Conservation (phyloP, 2,797 vertebrate genomes). For the Hemibagrus guttatus region DNA sequence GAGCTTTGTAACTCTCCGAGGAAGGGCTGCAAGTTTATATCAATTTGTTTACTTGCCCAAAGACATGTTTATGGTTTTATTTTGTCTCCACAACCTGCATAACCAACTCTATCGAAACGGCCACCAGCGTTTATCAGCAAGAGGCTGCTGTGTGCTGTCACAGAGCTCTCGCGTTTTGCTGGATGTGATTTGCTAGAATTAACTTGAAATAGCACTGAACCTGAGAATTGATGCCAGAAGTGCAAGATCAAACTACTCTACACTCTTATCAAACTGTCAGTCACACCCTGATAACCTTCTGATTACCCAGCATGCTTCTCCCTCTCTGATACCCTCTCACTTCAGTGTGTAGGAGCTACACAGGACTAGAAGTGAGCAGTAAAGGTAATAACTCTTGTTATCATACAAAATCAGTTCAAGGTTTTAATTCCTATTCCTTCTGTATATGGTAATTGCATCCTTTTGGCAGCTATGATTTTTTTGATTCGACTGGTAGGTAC, state of each 20-base stretch:
- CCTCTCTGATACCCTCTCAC: constrained; percentile 6
- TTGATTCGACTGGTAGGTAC: background rate
- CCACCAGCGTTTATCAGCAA: constrained; percentile 1
- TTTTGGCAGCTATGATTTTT: background rate
- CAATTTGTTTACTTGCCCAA: background rate
- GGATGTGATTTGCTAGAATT: constrained; percentile 34
- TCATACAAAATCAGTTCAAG: constrained; percentile 8
- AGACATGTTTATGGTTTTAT: background rate
- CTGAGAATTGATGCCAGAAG: constrained; percentile 35
- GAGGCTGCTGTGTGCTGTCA: background rate
- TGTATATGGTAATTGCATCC: background rate
- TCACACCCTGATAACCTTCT: constrained; percentile 33
- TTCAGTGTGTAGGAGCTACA: background rate
- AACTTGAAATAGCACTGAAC: constrained; percentile 31
- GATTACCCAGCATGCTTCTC: constrained; percentile 31
- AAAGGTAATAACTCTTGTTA: background rate
- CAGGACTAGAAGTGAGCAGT: background rate
- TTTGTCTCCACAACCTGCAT: background rate
- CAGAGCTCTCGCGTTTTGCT: constrained; percentile 11
- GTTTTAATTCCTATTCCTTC: background rate
- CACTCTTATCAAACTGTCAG: constrained; percentile 38
- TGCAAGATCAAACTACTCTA: constrained; percentile 27
- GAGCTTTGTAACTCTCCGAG: background rate
- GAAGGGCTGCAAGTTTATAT: background rate
- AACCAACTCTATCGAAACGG: background rate